These are phyloP conservation scores for Rattus rattus DNA, from an alignment of 2,113 vertebrate genomes.

Conservation along the genomic window DNA sequence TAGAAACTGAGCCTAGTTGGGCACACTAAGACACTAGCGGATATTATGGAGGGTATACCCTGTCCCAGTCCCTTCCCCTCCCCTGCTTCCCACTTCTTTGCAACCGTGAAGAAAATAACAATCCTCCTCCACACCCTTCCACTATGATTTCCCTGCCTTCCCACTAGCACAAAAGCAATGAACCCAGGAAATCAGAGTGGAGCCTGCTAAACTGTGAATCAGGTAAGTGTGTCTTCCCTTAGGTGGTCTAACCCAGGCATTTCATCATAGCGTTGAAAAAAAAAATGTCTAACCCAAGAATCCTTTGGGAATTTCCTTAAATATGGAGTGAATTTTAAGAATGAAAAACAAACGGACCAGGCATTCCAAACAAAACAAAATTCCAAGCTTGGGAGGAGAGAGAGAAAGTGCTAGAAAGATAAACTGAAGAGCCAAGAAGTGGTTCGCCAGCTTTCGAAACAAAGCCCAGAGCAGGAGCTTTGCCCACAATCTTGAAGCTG, in stretches of 20 bases:
- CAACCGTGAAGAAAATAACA: too few relatives aligned
- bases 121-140: background rate
- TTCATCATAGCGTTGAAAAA: background rate
- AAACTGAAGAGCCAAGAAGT: background rate
- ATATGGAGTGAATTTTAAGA: constrained; percentile 25
- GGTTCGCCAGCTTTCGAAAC: background rate
- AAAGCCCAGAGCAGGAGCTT: background rate
- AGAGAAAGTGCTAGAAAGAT: background rate
- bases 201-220: background rate
- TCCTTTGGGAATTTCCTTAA: background rate
- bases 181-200: too few relatives aligned
- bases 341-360: background rate
- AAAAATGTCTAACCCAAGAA: background rate
- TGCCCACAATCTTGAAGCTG: background rate
- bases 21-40: background rate
- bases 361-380: constrained; percentile 43
- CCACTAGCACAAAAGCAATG: background rate
- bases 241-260: background rate
- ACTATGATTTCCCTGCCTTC: background rate
- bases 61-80: too few relatives aligned
- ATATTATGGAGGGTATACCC: background rate
- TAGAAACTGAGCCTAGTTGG: background rate
- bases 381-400: background rate
- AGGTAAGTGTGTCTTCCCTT: background rate
- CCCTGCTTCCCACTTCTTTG: background rate